A percentile compares a stretch with the other conserved stretches of the same genome.
Evolutionary conservation across 1,140 invertebrate species (phyloP).

Genomic region (Drosophila trapezifrons): DNA sequence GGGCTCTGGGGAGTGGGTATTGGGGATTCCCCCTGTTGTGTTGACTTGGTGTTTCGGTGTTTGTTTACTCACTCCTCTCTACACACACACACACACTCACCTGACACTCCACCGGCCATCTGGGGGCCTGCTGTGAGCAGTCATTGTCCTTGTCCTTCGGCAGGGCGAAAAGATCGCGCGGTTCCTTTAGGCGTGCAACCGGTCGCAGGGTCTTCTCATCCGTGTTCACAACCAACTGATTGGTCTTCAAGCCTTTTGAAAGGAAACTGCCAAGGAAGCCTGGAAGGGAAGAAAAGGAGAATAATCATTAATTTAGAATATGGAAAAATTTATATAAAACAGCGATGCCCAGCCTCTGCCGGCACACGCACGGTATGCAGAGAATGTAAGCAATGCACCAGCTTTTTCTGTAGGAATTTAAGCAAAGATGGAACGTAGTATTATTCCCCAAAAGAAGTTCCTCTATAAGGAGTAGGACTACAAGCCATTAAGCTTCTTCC

Average conservation of each 20-base stretch:
- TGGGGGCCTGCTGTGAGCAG: conserved; percentile 90
- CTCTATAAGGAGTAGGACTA: too few species aligned
- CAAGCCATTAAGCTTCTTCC: too few species aligned
- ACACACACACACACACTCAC: too few species aligned
- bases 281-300: neutral
- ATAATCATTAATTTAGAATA: too few species aligned
- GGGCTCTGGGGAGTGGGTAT: neutral
- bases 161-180: conserved; percentile 88
- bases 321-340: too few species aligned
- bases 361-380: too few species aligned
- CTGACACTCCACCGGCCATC: conserved; percentile 95
- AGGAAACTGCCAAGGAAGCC: conserved; percentile 81
- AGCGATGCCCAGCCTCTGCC: too few species aligned
- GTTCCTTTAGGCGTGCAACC: conserved; percentile 87
- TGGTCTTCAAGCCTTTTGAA: conserved; percentile 86
- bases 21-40: too few species aligned
- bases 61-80: neutral
- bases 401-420: too few species aligned
- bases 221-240: conserved; percentile 88
- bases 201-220: conserved; percentile 87
- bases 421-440: too few species aligned
- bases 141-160: conserved; percentile 87
- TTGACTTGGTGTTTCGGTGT: neutral
- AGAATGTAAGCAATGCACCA: too few species aligned
- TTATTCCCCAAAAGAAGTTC: too few species aligned